A percentile compares a stretch with the other conserved stretches of the same genome.
phyloP scores from a whole-genome alignment of 2,113 vertebrate genomes.

The Pitta sordida region DNA sequence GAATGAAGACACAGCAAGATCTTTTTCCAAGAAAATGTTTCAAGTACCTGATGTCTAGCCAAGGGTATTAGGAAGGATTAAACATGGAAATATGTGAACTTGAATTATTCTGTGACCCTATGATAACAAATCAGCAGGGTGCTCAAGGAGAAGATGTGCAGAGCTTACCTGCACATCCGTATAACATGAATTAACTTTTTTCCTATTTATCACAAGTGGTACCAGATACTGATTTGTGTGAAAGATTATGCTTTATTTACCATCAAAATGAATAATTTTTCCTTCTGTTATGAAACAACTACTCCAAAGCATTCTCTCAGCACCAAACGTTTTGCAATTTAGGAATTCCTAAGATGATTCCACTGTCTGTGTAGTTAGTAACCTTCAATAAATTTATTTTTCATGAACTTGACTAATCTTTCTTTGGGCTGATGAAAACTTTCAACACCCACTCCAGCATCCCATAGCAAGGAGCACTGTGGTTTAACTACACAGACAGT shows the following conservation, averaged over 20 bases:
- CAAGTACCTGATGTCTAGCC: not conserved
- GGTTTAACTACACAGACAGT: not conserved
- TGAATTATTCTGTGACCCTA: not conserved
- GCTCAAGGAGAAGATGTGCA: not conserved
- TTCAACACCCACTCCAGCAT: not conserved
- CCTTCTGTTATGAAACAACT: not conserved
- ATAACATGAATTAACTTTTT: not conserved
- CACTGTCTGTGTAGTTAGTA: not conserved
- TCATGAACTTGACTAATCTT: not conserved
- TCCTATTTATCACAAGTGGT: not conserved
- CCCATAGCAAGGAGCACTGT: not conserved
- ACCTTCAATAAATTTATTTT: not conserved
- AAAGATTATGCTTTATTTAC: not conserved
- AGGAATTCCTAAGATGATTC: not conserved
- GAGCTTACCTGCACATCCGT: not conserved
- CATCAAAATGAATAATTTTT: not conserved
- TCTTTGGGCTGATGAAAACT: not conserved
- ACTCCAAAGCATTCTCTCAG: not conserved
- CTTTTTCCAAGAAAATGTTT: not conserved
- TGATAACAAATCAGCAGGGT: not conserved
- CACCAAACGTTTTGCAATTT: not conserved
- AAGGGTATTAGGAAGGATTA: not conserved
- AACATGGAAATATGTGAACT: not conserved
- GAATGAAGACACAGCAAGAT: not conserved
- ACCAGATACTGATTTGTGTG: not conserved